Base-by-base conservation (phyloP, 2,113 vertebrate species). In the Seriola aureovittata region DNA sequence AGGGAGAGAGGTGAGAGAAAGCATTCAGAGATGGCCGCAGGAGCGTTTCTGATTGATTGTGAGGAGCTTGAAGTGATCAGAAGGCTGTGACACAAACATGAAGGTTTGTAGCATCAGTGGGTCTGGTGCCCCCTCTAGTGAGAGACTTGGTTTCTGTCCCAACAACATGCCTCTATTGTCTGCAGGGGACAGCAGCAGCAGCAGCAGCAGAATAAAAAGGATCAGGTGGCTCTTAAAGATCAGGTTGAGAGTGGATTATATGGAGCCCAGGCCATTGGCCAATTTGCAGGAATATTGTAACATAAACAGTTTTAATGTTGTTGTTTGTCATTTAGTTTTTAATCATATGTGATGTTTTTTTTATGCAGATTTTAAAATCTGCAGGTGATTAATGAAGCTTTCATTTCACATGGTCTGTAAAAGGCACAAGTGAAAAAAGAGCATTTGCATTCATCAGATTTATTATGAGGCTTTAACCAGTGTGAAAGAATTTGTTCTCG, bases 61-160 rank as follows among this genome's bases (percentile, higher is more conserved):
- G 60, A 58, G 71, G 38, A 50, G 82, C 74, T 74, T 32, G 75
- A 73, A 46, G 86, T 46, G 63, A 82, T 80, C 70, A 85, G 55
- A 78, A 59, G 67, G 57, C 69, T 68, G 84, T 67, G 85, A 67
- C 65, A 86, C 23, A 78, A 78, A 64, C 55, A 78, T 19, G 75
- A 66, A n/a, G 74, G 67, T 75, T 2, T 73, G 81, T 0, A 66
- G 70, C 68, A 72, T 82, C 62, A 64, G 67, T 88, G 85, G 88
- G 91, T 86, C 78, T 93, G 92, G 80, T 89, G 95, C 95, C 93
- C 95, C 95, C 94, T 94, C 95, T 95, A 95, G 95, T 94, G 94
- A 94, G 91, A 84, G 80, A 55, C 82, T 59, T 14, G 65, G 52
- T 84, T 50, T 68, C 77, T 72, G 87, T 84, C 89, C 81, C 66